These are phyloP conservation scores for Escarpia spicata DNA, from an alignment of 2,888 invertebrate genomes.

Conservation along the genomic window DNA sequence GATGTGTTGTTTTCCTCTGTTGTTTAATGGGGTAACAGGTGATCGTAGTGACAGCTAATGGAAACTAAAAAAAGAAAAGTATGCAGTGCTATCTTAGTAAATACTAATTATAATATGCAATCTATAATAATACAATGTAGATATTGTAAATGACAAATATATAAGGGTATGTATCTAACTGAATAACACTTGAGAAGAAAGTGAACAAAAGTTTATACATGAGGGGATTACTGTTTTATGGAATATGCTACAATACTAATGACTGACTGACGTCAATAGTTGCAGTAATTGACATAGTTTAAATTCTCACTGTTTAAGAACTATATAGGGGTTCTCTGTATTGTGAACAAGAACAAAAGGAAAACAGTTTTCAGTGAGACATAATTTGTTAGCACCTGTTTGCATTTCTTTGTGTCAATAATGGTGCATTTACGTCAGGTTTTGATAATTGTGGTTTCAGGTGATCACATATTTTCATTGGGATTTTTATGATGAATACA, in stretches of 20 bases:
- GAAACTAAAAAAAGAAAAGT: neutral
- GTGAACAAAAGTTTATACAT: neutral
- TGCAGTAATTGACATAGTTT: neutral
- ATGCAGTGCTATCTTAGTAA: neutral
- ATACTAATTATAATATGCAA: neutral
- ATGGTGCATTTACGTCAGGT: neutral
- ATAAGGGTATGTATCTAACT: neutral
- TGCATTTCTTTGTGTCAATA: neutral
- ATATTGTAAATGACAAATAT: neutral
- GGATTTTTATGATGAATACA: too few relatives aligned
- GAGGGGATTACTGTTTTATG: neutral
- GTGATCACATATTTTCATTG: neutral
- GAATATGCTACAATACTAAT: neutral
- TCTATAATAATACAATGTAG: neutral
- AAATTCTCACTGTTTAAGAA: neutral
- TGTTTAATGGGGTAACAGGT: neutral
- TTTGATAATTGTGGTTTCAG: neutral
- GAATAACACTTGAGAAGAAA: neutral
- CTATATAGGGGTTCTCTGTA: neutral
- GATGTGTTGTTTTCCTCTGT: too few relatives aligned
- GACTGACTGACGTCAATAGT: neutral
- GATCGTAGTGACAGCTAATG: neutral
- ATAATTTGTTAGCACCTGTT: neutral
- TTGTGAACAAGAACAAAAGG: neutral
- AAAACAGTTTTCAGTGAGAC: neutral